Conservation (phyloP, 1,140 invertebrate species). For the Drosophila lini region DNA sequence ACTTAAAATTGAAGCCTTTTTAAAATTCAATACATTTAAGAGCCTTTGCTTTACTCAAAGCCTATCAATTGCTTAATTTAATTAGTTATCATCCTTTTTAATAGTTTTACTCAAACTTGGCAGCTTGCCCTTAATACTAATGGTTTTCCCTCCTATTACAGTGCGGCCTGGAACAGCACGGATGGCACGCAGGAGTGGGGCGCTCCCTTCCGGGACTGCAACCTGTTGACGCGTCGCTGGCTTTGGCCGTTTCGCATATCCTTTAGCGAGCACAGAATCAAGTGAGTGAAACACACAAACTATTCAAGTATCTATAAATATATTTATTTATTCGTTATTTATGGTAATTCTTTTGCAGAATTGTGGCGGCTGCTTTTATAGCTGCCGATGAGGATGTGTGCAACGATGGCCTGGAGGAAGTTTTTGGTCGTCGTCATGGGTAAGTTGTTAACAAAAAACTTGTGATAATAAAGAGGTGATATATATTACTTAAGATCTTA, state of each 20-base stretch:
- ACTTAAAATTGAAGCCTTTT: background rate
- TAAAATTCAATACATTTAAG: background rate
- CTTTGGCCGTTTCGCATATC: conserved; percentile 84
- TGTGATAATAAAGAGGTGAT: background rate
- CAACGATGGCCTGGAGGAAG: conserved; percentile 83
- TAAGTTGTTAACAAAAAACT: conserved; percentile 17
- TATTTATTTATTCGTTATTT: conserved; percentile 1
- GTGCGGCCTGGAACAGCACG: conserved; percentile 81
- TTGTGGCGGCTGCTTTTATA: conserved; percentile 83
- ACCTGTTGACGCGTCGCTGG: conserved; percentile 80
- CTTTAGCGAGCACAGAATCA: conserved; percentile 76
- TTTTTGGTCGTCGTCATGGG: conserved; percentile 82
- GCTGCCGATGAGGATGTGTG: conserved; percentile 83
- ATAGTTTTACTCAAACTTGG: conserved; percentile 7
- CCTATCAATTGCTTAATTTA: background rate
- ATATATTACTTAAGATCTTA: background rate
- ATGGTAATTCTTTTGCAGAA: conserved; percentile 56
- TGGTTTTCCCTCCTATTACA: conserved; percentile 31
- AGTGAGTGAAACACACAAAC: conserved; percentile 52
- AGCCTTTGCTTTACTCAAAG: background rate
- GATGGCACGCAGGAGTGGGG: conserved; percentile 83
- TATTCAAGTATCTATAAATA: background rate
- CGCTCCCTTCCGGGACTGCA: conserved; percentile 83
- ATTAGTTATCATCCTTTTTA: background rate
- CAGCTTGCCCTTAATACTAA: conserved; percentile 39